Conservation (phyloP, 2,888 invertebrate genomes). For the Pseudoips prasinana region DNA sequence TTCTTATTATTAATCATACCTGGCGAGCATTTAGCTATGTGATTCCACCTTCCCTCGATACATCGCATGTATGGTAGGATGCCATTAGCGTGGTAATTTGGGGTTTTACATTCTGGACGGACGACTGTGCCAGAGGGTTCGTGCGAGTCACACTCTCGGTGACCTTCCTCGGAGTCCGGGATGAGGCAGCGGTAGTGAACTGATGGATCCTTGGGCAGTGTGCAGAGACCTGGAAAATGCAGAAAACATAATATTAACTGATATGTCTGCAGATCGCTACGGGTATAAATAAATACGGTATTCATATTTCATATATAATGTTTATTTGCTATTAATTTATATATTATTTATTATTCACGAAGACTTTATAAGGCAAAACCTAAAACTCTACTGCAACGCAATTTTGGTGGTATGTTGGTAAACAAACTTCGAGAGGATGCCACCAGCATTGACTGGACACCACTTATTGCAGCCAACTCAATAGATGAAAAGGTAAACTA, state of each 20-base stretch:
- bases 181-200: slow-evolving; percentile 13
- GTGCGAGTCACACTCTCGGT: slow-evolving; percentile 3
- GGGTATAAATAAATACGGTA: not conserved
- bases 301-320: not conserved
- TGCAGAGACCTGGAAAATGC: slow-evolving; percentile 1
- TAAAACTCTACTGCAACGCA: too few species aligned
- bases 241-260: not conserved
- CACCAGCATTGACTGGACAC: too few species aligned
- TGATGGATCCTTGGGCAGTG: slow-evolving; percentile 9
- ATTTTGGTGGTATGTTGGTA: too few species aligned
- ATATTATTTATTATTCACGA: not conserved
- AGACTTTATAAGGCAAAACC: too few species aligned
- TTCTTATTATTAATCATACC: not conserved
- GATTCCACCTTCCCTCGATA: not conserved
- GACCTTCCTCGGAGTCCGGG: not conserved
- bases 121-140: slow-evolving; percentile 13
- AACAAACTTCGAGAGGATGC: too few species aligned
- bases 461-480: not conserved
- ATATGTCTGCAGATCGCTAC: not conserved
- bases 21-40: not conserved
- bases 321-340: not conserved
- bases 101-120: slow-evolving; percentile 9
- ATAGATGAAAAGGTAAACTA: too few species aligned
- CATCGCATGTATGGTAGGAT: not conserved
- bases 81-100: not conserved